Percentiles rank a stretch among this genome's conserved stretches.
Evolutionary conservation across 2,888 invertebrate species (phyloP).

Genomic region (Sussaba pulchella): DNA sequence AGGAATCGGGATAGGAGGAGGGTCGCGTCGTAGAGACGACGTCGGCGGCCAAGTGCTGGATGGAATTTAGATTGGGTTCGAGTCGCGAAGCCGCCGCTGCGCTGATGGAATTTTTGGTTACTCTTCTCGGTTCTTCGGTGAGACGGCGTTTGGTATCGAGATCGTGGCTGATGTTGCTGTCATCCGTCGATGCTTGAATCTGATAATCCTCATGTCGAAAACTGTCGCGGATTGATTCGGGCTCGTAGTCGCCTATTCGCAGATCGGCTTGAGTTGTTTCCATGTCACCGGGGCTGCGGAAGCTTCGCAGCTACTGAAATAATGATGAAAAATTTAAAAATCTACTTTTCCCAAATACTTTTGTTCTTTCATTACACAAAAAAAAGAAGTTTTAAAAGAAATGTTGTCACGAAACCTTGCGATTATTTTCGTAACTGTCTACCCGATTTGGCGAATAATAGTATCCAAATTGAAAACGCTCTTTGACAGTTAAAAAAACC

Average conservation of each 20-base stretch:
- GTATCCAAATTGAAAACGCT: no score
- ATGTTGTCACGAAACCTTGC: no score
- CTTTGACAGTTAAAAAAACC: no score
- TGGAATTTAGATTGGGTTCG: constrained; percentile 65
- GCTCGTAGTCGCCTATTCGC: constrained; percentile 70
- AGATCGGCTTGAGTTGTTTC: constrained; percentile 74
- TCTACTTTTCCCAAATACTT: no score
- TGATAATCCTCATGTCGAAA: constrained; percentile 68
- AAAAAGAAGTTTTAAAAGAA: neutral
- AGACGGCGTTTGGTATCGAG: constrained; percentile 20
- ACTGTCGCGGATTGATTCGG: constrained; percentile 68
- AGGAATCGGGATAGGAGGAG: constrained; percentile 68
- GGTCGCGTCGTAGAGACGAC: constrained; percentile 63
- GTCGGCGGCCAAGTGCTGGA: constrained; percentile 63
- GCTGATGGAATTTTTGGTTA: constrained; percentile 51
- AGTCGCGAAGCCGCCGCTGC: constrained; percentile 51
- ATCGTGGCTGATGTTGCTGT: constrained; percentile 58
- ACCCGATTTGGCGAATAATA: no score
- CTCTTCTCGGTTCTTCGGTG: neutral
- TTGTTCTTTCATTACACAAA: no score
- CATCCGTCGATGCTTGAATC: constrained; percentile 68
- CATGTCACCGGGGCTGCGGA: constrained; percentile 71
- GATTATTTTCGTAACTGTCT: no score
- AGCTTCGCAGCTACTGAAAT: constrained; percentile 26
- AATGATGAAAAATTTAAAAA: no score